These are phyloP conservation scores for Schrankia costaestrigalis DNA, from an alignment of 2,888 invertebrate genomes.

Conservation along the genomic window DNA sequence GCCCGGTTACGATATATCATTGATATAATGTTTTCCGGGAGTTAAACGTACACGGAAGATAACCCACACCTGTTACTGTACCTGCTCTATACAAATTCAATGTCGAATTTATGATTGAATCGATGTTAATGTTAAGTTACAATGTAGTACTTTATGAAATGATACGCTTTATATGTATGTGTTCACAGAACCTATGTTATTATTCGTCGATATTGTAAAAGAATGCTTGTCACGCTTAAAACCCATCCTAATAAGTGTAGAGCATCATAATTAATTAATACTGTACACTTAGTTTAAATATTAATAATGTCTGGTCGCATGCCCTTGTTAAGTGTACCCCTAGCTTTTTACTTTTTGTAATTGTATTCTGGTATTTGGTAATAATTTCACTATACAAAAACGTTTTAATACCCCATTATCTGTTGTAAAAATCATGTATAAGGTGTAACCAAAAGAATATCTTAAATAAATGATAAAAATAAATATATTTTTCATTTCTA, in stretches of 20 bases:
- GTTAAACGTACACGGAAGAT: too few relatives aligned
- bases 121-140: conserved; percentile 6
- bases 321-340: neutral
- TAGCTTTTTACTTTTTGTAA: conserved; percentile 12
- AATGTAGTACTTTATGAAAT: conserved; percentile 8
- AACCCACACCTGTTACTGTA: too few relatives aligned
- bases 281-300: too few relatives aligned
- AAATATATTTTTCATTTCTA: conserved; percentile 5
- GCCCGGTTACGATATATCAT: too few relatives aligned
- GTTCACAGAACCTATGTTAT: conserved; percentile 20
- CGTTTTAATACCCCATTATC: conserved; percentile 9
- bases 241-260: too few relatives aligned
- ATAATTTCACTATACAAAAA: conserved; percentile 5
- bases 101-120: too few relatives aligned
- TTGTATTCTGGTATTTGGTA: neutral
- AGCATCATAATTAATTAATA: too few relatives aligned
- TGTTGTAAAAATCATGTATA: conserved; percentile 25
- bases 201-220: conserved; percentile 6
- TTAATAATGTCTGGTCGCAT: neutral
- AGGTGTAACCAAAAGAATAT: conserved; percentile 32
- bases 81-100: too few relatives aligned
- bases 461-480: conserved; percentile 28
- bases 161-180: conserved; percentile 19
- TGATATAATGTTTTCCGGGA: too few relatives aligned
- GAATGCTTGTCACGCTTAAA: conserved; percentile 4